Base-by-base conservation (phyloP, 2,113 vertebrate genomes). In the Ameiurus melas region DNA sequence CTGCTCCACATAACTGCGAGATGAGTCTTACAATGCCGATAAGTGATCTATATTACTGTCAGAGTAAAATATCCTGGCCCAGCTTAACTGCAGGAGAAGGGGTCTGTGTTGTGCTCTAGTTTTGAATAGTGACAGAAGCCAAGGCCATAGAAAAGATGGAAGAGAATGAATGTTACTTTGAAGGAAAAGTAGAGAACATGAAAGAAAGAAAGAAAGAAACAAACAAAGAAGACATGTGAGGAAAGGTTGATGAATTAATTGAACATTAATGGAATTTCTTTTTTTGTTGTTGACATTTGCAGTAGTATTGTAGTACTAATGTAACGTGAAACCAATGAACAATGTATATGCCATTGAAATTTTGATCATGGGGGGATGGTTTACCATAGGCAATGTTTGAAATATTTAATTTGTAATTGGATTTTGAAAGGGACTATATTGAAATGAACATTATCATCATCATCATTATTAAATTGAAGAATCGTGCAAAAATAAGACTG, bases 1-100 rank as follows among this genome's bases (percentile, higher is more conserved):
- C 77, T 33, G 25, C 71, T 71, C 78, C 62, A 36, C 66, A 77
- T 5, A 84, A 51, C 36, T 60, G 79, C 60, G 33, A 57, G 62
- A 87, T 25, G 77, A 83, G 68, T 84, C 57, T 88, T 78, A 78
- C 82, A 88, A 64, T 58, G 43, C 7, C 13, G 66, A 84, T 84
- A 84, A 88, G 71, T 78, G n/a, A 36, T 66, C 43, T 43, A 22
- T 25, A 78, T 88, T 88, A 84, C 80, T 84, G 87, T 84, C 70
- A 53, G 27, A 84, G 57, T 88, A 84, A 84, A 78, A 87, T 62
- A 62, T 62, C 36, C 80, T 10, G n/a, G 53, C 33, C 53, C 1
- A 33, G 68, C 60, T 88, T 84, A 83, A 64, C 57, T 51, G 80
- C 66, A 83, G 80, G 55, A 64, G 81, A 75, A 62, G 58, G 39